Evolutionary conservation across 53 echinoderm and acorn worm species (phyloP).

Genomic region (Glandiceps talaboti): DNA sequence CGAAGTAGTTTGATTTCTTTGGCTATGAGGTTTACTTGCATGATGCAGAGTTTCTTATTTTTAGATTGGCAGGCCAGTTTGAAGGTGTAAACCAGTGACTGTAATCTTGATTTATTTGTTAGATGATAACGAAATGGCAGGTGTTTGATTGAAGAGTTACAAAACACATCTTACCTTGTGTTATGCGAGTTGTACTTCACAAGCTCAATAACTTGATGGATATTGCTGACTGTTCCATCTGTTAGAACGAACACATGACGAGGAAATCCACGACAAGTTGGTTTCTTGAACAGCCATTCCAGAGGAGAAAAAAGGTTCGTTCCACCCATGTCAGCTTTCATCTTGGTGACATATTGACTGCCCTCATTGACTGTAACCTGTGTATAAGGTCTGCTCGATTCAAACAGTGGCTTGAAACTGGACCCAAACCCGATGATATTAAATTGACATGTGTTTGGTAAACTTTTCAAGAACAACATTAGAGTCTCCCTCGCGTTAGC

Average conservation of each 20-base stretch:
- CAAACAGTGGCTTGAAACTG: conserved; percentile 82
- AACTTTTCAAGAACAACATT: conserved; percentile 90
- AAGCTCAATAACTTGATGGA: conserved; percentile 76
- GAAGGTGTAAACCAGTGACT: too few relatives aligned
- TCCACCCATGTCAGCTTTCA: conserved; percentile 88
- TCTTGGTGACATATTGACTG: conserved; percentile 55
- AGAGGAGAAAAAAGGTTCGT: conserved; percentile 65
- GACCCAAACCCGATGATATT: conserved; percentile 95
- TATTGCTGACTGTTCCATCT: conserved; percentile 76
- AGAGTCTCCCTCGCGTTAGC: conserved; percentile 90
- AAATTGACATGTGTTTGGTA: conserved; percentile 77
- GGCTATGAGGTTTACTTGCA: too few relatives aligned
- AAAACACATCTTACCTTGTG: conserved; percentile 57
- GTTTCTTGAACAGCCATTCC: conserved; percentile 69
- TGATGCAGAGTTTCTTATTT: too few relatives aligned
- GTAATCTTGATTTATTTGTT: too few relatives aligned
- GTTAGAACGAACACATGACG: conserved; percentile 83
- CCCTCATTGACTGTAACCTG: conserved; percentile 82
- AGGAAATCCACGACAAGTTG: conserved; percentile 63
- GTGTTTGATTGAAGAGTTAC: too few relatives aligned
- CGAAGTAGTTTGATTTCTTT: too few relatives aligned
- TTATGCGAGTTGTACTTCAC: conserved; percentile 51
- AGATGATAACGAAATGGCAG: too few relatives aligned
- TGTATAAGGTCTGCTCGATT: conserved; percentile 75
- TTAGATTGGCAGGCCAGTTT: too few relatives aligned